Percentiles rank a stretch among this genome's conserved stretches.
Evolutionary conservation across 2,797 vertebrate genomes (phyloP).

Genomic region (Hylomyscus alleni): DNA sequence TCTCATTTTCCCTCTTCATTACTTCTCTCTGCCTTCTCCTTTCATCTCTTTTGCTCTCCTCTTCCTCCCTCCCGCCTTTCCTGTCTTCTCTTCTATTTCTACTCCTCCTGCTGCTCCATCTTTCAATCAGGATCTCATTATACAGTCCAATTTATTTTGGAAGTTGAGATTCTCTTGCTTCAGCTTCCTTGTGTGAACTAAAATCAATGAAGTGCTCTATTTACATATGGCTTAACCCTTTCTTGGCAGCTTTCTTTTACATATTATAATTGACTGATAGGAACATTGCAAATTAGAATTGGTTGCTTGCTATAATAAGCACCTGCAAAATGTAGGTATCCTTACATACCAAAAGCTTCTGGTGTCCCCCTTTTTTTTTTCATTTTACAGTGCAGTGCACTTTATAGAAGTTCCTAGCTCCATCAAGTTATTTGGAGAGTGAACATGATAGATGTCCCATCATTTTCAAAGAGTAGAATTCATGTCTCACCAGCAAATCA

Average conservation of each 20-base stretch:
- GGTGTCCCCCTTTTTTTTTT: fast-evolving
- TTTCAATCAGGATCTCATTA: background rate
- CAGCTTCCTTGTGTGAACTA: too few relatives aligned
- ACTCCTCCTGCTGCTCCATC: too few relatives aligned
- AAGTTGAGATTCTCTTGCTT: background rate
- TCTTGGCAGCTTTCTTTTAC: background rate
- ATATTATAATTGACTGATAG: background rate
- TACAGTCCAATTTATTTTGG: background rate
- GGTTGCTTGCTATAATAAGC: background rate
- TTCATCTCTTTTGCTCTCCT: background rate
- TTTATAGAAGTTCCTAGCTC: background rate
- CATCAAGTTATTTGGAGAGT: background rate
- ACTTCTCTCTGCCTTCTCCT: background rate
- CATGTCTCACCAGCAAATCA: background rate
- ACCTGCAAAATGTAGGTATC: background rate
- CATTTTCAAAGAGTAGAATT: background rate
- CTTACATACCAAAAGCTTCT: background rate
- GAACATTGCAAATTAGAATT: background rate
- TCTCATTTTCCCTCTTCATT: background rate
- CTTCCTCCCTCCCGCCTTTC: fast-evolving
- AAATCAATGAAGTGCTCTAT: background rate
- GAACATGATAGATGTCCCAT: background rate
- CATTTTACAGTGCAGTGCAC: background rate
- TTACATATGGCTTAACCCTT: background rate
- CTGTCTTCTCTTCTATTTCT: background rate